Percentiles rank a stretch among this genome's conserved stretches.
These are phyloP conservation scores for Thera obeliscata DNA, from an alignment of 2,888 invertebrate species.

Conservation along the genomic window DNA sequence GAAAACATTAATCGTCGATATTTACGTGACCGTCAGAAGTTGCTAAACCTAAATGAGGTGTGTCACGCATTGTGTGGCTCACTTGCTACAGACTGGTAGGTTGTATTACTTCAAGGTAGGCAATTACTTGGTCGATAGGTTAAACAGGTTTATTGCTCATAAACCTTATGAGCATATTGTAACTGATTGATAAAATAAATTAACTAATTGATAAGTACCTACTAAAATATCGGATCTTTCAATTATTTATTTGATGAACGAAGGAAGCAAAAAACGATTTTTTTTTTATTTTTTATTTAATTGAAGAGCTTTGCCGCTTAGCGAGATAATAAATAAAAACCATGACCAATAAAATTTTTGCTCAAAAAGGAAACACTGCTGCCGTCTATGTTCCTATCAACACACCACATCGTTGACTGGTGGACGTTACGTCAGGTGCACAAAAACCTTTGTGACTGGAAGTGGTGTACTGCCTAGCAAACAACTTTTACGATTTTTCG, in stretches of 20 bases:
- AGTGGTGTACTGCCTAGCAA: not conserved
- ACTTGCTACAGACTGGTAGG: slow-evolving; percentile 11
- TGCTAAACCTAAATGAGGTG: slow-evolving; percentile 38
- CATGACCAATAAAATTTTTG: not conserved
- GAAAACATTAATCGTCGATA: slow-evolving; percentile 31
- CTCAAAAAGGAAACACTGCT: slow-evolving; percentile 30
- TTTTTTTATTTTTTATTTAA: too few species aligned
- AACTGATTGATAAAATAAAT: too few species aligned
- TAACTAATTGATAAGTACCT: too few species aligned
- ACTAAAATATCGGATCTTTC: too few species aligned
- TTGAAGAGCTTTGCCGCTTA: too few species aligned
- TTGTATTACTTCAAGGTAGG: slow-evolving; percentile 5
- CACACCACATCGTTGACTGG: not conserved
- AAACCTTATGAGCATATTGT: too few species aligned
- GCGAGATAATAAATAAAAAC: too few species aligned
- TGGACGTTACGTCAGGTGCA: not conserved
- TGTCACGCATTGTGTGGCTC: slow-evolving; percentile 36
- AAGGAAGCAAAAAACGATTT: too few species aligned
- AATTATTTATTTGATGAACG: too few species aligned
- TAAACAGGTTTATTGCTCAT: not conserved
- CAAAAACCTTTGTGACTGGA: not conserved
- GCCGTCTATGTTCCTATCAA: slow-evolving; percentile 44
- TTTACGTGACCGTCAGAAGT: slow-evolving; percentile 42
- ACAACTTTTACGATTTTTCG: not conserved
- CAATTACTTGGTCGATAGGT: not conserved